Evolutionary conservation across 2,888 invertebrate genomes (phyloP), one percentile per base, ranked within the genome.

Genomic region (Ectropis crepuscularia): DNA sequence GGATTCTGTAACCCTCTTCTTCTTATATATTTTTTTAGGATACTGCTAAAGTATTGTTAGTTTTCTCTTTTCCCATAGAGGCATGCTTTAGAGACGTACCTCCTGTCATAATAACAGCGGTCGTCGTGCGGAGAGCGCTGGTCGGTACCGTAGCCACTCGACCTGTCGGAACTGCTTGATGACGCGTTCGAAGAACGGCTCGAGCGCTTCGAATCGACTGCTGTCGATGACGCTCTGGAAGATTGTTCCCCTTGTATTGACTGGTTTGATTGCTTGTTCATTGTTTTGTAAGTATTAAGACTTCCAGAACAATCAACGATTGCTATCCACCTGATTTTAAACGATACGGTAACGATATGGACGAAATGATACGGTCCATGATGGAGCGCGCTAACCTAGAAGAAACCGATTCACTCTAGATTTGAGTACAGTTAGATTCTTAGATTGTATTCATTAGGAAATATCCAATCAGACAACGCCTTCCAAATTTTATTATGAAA

Each of bases 161-260:
- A 93, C 39, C 91, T 82, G 53, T 91, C 90, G 0, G 92, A 91
- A 65, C 89, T 85, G 76, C 90, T 89, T 47, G 92, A 92, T 0
- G 92, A 93, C 0, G 90, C 87, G 67, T 88, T 92, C 38, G 93
- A 93, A 0, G 87, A 89, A 51, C 92, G 83, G 74, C 90, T 93
- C 57, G 86, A 87, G 8, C 92, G 85, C 77, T 92, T 92, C 36
- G 87, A 87, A 55, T 89, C 88, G 59, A 79, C 72, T 37, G 77
- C 70, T 61, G 79, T 67, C 6, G 76, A 61, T 42, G 72, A 65
- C 42, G 69, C 71, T 68, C 82, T 83, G 76, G 53, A 73, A 67
- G 28, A 7, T 49, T 45, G 51, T 9, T 28, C 28, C 16, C 4
- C 16, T 28, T 28, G 16, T 28, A 28, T 28, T 28, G 1, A 28